A percentile compares a stretch with the other conserved stretches of the same genome.
These are phyloP conservation scores for Tenrec ecaudatus DNA, from an alignment of 2,113 vertebrate genomes.

Conservation along the genomic window DNA sequence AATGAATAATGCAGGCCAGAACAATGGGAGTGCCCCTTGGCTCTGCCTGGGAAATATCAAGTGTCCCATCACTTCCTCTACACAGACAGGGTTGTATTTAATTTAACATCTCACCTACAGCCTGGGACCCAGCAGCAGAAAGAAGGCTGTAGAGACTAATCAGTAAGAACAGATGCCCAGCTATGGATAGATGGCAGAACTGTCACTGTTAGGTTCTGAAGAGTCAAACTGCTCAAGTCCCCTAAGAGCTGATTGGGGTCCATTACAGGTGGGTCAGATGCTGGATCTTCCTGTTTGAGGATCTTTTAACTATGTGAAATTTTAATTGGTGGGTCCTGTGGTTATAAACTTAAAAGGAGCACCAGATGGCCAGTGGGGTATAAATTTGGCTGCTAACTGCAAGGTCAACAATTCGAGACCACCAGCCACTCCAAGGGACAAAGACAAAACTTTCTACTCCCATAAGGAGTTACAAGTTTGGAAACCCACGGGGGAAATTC, in stretches of 20 bases:
- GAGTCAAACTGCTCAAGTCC: not conserved
- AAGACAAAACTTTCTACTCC: no score
- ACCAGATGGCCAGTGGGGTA: no score
- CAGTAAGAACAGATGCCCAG: not conserved
- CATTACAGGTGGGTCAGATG: not conserved
- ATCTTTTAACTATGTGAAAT: not conserved
- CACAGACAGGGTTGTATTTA: conserved; percentile 35
- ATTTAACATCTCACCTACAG: conserved; percentile 13
- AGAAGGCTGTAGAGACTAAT: not conserved
- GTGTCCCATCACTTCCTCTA: conserved; percentile 53
- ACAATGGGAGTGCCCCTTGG: conserved; percentile 10
- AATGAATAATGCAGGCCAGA: not conserved
- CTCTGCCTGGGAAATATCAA: conserved; percentile 51
- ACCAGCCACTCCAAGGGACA: no score
- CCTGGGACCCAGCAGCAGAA: not conserved
- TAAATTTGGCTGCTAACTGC: no score
- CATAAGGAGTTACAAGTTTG: no score
- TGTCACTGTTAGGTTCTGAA: not conserved
- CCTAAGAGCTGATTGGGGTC: not conserved
- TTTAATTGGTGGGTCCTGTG: not conserved
- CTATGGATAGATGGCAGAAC: not conserved
- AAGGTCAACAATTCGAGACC: no score
- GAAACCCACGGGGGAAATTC: no score
- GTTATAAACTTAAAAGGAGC: not conserved
- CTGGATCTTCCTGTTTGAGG: not conserved